Percentiles rank a stretch among this genome's conserved stretches.
Evolutionary conservation across 2,888 invertebrate species (phyloP).

Genomic region (Margaritifera margaritifera): DNA sequence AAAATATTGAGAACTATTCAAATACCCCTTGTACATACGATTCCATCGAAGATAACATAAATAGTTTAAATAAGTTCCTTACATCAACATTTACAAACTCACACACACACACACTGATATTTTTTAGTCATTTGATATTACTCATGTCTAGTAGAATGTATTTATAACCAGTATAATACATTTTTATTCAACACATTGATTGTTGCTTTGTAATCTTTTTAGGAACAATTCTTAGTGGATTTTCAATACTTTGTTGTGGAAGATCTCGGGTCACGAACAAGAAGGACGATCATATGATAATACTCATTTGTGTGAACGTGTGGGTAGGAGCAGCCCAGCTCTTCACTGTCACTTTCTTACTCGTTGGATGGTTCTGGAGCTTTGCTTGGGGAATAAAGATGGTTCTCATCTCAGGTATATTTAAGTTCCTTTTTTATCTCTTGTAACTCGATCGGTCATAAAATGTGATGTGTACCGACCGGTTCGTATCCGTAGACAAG

Average conservation of each 20-base stretch:
- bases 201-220: constrained; percentile 53
- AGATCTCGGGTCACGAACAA: constrained; percentile 63
- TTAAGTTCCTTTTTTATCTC: not conserved
- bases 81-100: too few species aligned
- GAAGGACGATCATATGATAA: constrained; percentile 65
- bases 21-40: too few species aligned
- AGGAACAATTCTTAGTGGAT: constrained; percentile 92
- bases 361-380: constrained; percentile 97
- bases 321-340: constrained; percentile 91
- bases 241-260: constrained; percentile 75
- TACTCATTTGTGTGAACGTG: constrained; percentile 88
- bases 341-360: constrained; percentile 93
- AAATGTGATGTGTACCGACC: too few species aligned
- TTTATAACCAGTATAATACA: too few species aligned
- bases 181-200: too few species aligned
- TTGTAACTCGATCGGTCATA: not conserved
- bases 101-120: too few species aligned
- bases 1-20: too few species aligned
- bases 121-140: too few species aligned
- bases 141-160: too few species aligned
- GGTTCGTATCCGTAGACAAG: too few species aligned
- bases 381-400: constrained; percentile 98
- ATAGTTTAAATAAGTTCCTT: too few species aligned
- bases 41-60: too few species aligned
- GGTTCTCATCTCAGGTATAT: constrained; percentile 90